phyloP scores from a whole-genome alignment of 1,140 invertebrate species.

The Trachymyrmex cornetzi region DNA sequence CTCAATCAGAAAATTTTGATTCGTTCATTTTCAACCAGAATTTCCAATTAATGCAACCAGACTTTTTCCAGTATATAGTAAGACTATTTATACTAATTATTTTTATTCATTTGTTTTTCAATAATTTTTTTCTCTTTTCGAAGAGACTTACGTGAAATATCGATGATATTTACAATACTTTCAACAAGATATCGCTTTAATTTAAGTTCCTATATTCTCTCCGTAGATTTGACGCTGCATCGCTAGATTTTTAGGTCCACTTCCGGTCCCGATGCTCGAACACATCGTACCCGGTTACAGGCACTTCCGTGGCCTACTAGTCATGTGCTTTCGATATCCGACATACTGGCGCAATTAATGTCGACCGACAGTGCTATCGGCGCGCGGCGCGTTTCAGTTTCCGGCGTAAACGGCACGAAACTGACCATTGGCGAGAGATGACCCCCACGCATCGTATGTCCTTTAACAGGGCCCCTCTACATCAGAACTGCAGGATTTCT shows the following conservation, averaged over 20 bases:
- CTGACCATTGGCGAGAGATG: constrained; percentile 43
- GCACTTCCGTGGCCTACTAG: constrained; percentile 67
- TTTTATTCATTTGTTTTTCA: neutral
- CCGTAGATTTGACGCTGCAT: neutral
- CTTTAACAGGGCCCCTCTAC: constrained; percentile 38
- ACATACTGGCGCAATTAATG: constrained; percentile 82
- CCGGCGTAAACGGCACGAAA: constrained; percentile 29
- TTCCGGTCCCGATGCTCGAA: constrained; percentile 25
- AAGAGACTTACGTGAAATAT: neutral
- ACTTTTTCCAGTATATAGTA: too few relatives aligned
- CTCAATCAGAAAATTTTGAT: too few relatives aligned
- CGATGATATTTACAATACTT: neutral
- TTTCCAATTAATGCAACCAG: too few relatives aligned
- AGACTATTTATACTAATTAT: neutral
- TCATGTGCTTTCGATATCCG: constrained; percentile 78
- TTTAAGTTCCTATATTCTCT: neutral
- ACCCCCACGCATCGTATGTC: constrained; percentile 19
- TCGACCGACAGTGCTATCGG: constrained; percentile 81
- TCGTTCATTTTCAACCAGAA: too few relatives aligned
- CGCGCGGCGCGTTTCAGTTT: constrained; percentile 55
- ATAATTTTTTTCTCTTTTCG: neutral
- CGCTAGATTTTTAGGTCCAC: neutral
- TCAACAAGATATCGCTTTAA: neutral
- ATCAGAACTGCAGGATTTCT: constrained; percentile 32
- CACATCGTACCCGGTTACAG: constrained; percentile 43